Percentiles rank a stretch among this genome's conserved stretches.
phyloP scores from a whole-genome alignment of 2,113 vertebrate species.

The Indicator indicator region DNA sequence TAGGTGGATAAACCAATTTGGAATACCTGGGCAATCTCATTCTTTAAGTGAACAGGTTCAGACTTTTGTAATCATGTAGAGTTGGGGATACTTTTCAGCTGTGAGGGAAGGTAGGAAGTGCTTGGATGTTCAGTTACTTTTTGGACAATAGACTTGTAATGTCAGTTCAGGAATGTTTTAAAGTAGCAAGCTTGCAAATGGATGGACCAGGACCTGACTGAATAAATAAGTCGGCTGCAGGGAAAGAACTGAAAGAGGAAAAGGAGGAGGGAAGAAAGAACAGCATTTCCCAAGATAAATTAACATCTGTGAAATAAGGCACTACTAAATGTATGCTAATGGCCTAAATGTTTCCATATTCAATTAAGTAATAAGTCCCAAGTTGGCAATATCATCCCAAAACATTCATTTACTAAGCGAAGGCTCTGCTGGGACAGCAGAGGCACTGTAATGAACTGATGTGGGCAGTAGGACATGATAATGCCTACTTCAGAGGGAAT shows the following conservation, averaged over 20 bases:
- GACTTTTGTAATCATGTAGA: neutral
- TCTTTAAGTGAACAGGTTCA: neutral
- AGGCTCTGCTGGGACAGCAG: neutral
- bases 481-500: constrained; percentile 22
- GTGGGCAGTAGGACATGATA: neutral
- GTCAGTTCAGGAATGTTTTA: neutral
- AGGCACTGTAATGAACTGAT: neutral
- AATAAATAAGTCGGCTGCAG: constrained; percentile 65
- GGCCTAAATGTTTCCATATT: constrained; percentile 42
- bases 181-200: neutral
- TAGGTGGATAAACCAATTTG: neutral
- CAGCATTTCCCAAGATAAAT: constrained; percentile 58
- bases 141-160: neutral
- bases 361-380: constrained; percentile 41
- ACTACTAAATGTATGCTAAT: constrained; percentile 40
- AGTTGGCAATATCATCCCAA: constrained; percentile 11
- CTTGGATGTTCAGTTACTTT: neutral
- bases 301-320: constrained; percentile 37
- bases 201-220: neutral
- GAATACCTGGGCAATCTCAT: neutral
- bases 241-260: constrained; percentile 5
- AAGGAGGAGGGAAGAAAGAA: constrained; percentile 1
- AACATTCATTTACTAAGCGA: neutral
- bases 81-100: neutral
- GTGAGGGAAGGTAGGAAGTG: neutral